These are phyloP conservation scores for Halocynthia roretzi DNA, from an alignment of 23 tunicate species.

Conservation along the genomic window DNA sequence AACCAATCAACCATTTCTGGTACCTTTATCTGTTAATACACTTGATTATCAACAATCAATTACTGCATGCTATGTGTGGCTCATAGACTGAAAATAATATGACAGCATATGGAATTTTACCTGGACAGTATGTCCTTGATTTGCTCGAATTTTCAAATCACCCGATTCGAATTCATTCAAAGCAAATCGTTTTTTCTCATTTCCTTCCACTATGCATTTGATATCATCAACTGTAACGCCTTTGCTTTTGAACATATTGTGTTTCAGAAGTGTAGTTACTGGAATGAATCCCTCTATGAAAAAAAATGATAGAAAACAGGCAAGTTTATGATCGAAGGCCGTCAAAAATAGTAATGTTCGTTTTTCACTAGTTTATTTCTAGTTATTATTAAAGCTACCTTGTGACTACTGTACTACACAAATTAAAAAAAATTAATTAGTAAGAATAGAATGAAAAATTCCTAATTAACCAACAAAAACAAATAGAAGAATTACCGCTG, in stretches of 20 bases:
- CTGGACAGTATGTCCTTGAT: constrained; percentile 68
- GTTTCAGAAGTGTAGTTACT: constrained; percentile 24
- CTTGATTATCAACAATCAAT: too few relatives aligned
- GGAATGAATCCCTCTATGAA: constrained; percentile 50
- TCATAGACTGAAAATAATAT: too few relatives aligned
- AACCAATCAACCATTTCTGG: too few relatives aligned
- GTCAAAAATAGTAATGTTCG: too few relatives aligned
- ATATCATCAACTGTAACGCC: constrained; percentile 29
- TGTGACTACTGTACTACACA: neutral
- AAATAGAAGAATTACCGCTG: constrained; percentile 25
- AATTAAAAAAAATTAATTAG: neutral
- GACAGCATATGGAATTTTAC: constrained; percentile 1
- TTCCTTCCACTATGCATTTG: constrained; percentile 30
- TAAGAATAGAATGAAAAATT: too few relatives aligned
- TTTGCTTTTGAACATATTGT: constrained; percentile 25
- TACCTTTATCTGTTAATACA: too few relatives aligned
- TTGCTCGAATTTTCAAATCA: constrained; percentile 43
- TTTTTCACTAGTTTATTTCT: too few relatives aligned
- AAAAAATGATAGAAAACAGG: neutral
- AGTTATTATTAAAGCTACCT: too few relatives aligned
- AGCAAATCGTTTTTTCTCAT: constrained; percentile 55
- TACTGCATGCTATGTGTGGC: too few relatives aligned
- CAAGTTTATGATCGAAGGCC: neutral
- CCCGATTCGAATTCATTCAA: constrained; percentile 29
- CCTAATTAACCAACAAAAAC: neutral